Percentiles rank a stretch among this genome's conserved stretches.
Conservation (phyloP, 2,888 invertebrate genomes). For the Alloplasta piceator region DNA sequence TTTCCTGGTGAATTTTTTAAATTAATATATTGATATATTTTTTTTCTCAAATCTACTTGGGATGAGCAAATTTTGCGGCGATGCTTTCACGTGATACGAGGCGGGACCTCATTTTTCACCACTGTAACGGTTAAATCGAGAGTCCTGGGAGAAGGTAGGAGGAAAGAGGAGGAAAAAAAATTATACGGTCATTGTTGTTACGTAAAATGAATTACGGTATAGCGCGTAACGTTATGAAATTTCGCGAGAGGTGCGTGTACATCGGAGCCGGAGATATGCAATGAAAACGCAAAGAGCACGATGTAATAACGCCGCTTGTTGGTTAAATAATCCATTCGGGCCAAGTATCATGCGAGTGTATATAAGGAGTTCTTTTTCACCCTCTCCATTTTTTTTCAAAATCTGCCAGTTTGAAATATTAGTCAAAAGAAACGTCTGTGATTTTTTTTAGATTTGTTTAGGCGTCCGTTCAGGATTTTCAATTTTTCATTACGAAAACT, state of each 20-base stretch:
- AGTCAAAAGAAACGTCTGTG: too few relatives aligned
- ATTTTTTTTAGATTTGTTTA: too few relatives aligned
- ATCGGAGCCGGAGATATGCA: constrained; percentile 54
- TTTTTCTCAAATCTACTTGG: too few relatives aligned
- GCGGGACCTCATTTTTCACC: not conserved
- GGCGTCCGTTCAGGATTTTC: too few relatives aligned
- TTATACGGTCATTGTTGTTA: constrained; percentile 65
- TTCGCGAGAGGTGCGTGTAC: constrained; percentile 37
- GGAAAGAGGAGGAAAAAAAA: constrained; percentile 55
- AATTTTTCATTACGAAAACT: too few relatives aligned
- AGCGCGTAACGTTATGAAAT: constrained; percentile 68
- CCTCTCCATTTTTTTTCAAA: too few relatives aligned
- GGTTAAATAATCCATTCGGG: constrained; percentile 14
- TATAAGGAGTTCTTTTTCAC: too few relatives aligned
- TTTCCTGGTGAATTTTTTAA: too few relatives aligned
- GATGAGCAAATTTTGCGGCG: constrained; percentile 23
- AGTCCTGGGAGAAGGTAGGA: constrained; percentile 20
- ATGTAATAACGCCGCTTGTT: not conserved
- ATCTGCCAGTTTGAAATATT: too few relatives aligned
- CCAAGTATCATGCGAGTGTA: too few relatives aligned
- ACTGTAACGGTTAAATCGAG: constrained; percentile 54
- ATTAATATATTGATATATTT: too few relatives aligned
- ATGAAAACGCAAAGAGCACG: constrained; percentile 19
- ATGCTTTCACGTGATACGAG: constrained; percentile 32
- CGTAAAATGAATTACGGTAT: constrained; percentile 69